These are phyloP conservation scores for Rousettus leschenaultii DNA, from an alignment of 2,113 vertebrate genomes.

Conservation along the genomic window DNA sequence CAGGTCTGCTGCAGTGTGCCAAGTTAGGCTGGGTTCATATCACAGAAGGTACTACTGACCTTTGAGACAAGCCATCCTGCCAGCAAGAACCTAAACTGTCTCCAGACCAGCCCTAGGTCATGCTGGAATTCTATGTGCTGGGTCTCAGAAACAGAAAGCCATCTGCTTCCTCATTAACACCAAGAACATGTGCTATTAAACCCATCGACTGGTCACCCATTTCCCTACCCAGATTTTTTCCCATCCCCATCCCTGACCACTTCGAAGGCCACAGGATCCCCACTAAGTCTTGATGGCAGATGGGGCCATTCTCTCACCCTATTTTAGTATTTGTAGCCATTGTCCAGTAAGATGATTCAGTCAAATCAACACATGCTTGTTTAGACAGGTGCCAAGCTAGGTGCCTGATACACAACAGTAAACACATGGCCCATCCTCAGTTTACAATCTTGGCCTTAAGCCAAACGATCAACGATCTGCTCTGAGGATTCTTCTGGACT, in stretches of 20 bases:
- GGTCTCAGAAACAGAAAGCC: neutral
- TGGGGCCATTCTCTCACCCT: neutral
- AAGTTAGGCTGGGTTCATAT: neutral
- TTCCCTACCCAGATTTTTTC: neutral
- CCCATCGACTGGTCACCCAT: neutral
- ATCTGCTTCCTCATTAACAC: neutral
- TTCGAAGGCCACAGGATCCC: neutral
- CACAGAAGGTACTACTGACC: neutral
- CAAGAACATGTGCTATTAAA: neutral
- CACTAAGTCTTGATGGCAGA: neutral
- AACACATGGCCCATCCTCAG: fast-evolving
- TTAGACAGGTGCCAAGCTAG: neutral
- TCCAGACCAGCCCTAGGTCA: neutral
- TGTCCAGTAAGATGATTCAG: neutral
- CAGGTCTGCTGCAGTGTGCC: fast-evolving
- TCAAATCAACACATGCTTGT: neutral
- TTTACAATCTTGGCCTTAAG: neutral
- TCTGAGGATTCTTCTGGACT: neutral
- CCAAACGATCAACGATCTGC: neutral
- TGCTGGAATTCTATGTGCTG: neutral
- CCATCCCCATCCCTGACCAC: neutral
- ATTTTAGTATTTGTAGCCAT: neutral
- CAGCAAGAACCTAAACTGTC: neutral
- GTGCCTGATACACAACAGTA: neutral
- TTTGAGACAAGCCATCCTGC: neutral